Base-by-base conservation (phyloP, 2,888 invertebrate species). In the Stenodera caucasica region DNA sequence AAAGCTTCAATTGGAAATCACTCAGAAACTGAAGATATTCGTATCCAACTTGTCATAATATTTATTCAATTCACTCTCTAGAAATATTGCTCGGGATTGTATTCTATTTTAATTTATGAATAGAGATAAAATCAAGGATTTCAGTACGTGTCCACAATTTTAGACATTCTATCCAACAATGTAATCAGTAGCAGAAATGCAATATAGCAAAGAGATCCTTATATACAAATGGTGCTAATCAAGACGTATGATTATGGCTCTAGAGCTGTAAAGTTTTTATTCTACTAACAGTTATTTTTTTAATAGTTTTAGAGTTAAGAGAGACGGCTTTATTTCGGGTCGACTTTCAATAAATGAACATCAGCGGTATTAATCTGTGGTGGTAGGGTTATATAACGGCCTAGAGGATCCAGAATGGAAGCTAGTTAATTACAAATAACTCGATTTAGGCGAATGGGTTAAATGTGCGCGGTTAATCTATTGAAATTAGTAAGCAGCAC, bases 391-490 rank as follows among this genome's bases (percentile, higher is more conserved):
- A 18, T 40, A 40, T 40, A 18, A 9, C 54, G 50, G 51, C 45
- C 26, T 9, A 59, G 59, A 63, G 65, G 58, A 67, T 62, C 61
- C 70, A 67, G 70, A 69, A 65, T 69, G 67, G 76, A 72, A 79
- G 76, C 78, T 74, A 78, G 80, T 80, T 80, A 80, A 80, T 80
- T 80, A 80, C 80, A 80, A 80, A 80, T 80, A 80, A 80, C 79
- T 80, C 80, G 80, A 80, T 80, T 80, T 80, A 78, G 75, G 76
- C 78, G 80, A 80, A 79, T 78, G 78, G 80, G 79, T 78, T 78
- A 78, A 79, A 78, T 78, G 77, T 74, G 78, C 80, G 76, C 80
- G 79, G 79, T 79, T 80, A 80, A 80, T 80, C 80, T 80, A 80
- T 80, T 79, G 80, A 80, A 80, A 80, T 80, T 80, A 80, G 80